Base-by-base conservation (phyloP, 2,113 vertebrate species). In the Channa argus region DNA sequence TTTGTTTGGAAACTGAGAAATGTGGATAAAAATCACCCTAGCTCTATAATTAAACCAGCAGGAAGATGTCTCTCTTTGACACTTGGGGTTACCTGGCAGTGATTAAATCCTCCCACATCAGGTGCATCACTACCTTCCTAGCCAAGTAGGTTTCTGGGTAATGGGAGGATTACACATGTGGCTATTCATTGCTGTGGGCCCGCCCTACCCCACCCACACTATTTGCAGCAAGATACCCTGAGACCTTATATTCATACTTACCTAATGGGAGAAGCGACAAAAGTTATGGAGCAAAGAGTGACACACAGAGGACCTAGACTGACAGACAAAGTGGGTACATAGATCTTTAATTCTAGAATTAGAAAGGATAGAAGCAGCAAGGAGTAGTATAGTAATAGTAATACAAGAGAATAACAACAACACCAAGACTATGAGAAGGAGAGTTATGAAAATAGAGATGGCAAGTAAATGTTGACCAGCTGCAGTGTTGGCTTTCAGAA, bases 21-120 rank as follows among this genome's bases (percentile, higher is more conserved):
- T 80, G 80, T 77, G 90, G 86, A 91, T 51, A 79, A 82, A 79
- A 82, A 69, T 46, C 44, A 60, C 59, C 36, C 5, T 65, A 52
- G 80, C 62, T 77, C 88, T 91, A 87, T 90, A 88, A 91, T 89
- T 90, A 92, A 81, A 85, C 78, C 78, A 73, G 73, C 74, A 68
- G 80, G 60, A 49, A 59, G 73, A 60, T 37, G 56, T 63, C 38
- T 55, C 65, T 72, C 60, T 67, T 34, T 63, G 63, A 62, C 47
- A 49, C 74, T 87, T 49, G 43, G 50, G 10, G 8, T 65, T 84
- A 79, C 69, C 82, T 77, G 71, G 15, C 45, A 64, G 41, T 54
- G 74, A 87, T 90, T 82, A 72, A 69, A 78, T 70, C 51, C 63
- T 79, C 64, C 4, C 54, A 72, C 67, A 74, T 80, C 56, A 47